These are phyloP conservation scores for Drosophila obscura DNA, from an alignment of 1,140 invertebrate species.

Conservation along the genomic window DNA sequence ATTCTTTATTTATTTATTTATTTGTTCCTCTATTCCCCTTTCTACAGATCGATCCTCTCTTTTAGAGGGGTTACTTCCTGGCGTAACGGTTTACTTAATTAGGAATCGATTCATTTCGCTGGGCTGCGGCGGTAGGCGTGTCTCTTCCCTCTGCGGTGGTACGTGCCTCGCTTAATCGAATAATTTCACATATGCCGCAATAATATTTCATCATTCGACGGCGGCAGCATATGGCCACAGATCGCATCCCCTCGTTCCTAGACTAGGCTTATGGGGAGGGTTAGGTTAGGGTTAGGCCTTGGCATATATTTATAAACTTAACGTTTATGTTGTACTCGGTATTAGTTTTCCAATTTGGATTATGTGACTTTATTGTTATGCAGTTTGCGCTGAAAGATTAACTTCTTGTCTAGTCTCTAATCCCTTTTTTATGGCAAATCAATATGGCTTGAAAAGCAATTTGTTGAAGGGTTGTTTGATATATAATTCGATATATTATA, in stretches of 20 bases:
- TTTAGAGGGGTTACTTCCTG: slow-evolving; percentile 13
- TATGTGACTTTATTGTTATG: not conserved
- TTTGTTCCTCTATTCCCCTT: not conserved
- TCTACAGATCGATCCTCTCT: slow-evolving; percentile 1
- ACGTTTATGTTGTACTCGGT: no score
- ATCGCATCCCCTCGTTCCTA: not conserved
- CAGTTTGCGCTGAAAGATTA: not conserved
- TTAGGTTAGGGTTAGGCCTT: no score
- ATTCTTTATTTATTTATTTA: not conserved
- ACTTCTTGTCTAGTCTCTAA: not conserved
- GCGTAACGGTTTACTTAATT: slow-evolving; percentile 63
- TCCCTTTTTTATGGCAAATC: slow-evolving; percentile 2
- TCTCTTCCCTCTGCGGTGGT: slow-evolving; percentile 8
- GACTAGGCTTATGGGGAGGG: no score
- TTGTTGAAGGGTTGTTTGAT: not conserved
- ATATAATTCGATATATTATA: not conserved
- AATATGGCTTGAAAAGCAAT: not conserved
- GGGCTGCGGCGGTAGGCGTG: slow-evolving; percentile 30
- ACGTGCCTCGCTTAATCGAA: slow-evolving; percentile 38
- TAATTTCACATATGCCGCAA: slow-evolving; percentile 61
- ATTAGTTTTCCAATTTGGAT: no score
- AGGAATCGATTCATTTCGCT: slow-evolving; percentile 60
- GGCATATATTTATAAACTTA: no score
- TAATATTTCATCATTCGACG: slow-evolving; percentile 48
- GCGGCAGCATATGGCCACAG: slow-evolving; percentile 41